Evolutionary conservation across 2,888 invertebrate genomes (phyloP).

Genomic region (Shargacucullia verbasci): DNA sequence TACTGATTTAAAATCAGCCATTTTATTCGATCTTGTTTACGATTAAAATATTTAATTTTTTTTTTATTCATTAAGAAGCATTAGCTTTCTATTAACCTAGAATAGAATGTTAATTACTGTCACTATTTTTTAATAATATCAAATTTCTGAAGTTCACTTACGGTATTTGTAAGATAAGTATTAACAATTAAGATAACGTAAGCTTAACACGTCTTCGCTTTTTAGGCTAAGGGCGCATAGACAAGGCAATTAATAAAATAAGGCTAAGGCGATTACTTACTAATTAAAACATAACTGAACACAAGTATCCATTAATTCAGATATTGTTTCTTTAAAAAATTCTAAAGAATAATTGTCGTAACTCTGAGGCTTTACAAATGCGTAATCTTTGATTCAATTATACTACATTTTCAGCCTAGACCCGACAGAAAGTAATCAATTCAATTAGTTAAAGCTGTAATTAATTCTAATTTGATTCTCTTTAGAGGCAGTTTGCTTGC

Average conservation of each 20-base stretch:
- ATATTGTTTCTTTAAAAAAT: conserved; percentile 9
- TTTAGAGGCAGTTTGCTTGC: conserved; percentile 28
- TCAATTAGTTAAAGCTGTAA: conserved; percentile 22
- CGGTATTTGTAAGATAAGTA: too few species aligned
- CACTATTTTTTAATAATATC: too few species aligned
- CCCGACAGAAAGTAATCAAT: conserved; percentile 21
- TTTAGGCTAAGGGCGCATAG: conserved; percentile 44
- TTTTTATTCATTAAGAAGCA: too few species aligned
- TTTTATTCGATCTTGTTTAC: too few species aligned
- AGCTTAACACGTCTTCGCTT: conserved; percentile 26
- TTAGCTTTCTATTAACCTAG: too few species aligned
- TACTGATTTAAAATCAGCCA: too few species aligned
- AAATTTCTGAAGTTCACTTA: too few species aligned
- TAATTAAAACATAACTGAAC: conserved; percentile 30
- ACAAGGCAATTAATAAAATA: conserved; percentile 34
- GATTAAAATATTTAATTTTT: too few species aligned
- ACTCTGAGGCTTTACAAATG: conserved; percentile 14
- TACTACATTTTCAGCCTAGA: conserved; percentile 37
- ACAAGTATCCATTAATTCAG: conserved; percentile 24
- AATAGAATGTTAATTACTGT: too few species aligned
- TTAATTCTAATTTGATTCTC: conserved; percentile 23
- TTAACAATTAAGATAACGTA: conserved; percentile 5
- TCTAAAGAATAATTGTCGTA: conserved; percentile 3
- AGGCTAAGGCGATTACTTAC: conserved; percentile 40
- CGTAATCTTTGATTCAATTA: conserved; percentile 20